These are phyloP conservation scores for Cryptus armator DNA, from an alignment of 2,888 invertebrate species.

Conservation along the genomic window DNA sequence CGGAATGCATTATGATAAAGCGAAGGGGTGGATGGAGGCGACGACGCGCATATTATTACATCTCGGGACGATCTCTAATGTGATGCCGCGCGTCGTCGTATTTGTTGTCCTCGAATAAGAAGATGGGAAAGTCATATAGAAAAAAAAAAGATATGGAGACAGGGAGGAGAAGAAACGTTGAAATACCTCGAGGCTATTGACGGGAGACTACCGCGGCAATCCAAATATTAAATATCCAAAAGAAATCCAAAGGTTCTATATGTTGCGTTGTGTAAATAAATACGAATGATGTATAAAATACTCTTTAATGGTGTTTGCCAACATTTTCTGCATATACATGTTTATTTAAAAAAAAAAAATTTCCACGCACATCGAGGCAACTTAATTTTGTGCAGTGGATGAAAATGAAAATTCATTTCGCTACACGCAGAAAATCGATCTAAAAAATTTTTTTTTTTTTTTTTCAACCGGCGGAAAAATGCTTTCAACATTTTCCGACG, in stretches of 20 bases:
- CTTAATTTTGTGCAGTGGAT: no score
- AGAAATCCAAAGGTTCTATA: constrained; percentile 28
- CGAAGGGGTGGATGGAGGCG: constrained; percentile 31
- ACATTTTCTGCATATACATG: no score
- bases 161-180: neutral
- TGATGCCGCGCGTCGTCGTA: neutral
- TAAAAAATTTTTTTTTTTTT: no score
- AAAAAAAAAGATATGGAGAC: constrained; percentile 21
- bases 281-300: neutral
- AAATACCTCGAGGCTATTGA: constrained; percentile 29
- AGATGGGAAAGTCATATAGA: constrained; percentile 25
- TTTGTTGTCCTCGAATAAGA: constrained; percentile 5
- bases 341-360: no score
- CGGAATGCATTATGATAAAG: constrained; percentile 25
- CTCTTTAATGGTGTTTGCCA: constrained; percentile 16
- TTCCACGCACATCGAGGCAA: no score
- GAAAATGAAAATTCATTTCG: no score
- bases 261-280: constrained; percentile 23
- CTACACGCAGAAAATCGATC: no score
- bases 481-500: no score
- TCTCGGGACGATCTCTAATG: constrained; percentile 34
- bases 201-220: constrained; percentile 19
- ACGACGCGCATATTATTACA: constrained; percentile 39
- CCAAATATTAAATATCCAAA: constrained; percentile 44
- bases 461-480: no score